Percentiles rank a stretch among this genome's conserved stretches.
These are phyloP conservation scores for Baronia brevicornis DNA, from an alignment of 2,888 invertebrate genomes.

Conservation along the genomic window DNA sequence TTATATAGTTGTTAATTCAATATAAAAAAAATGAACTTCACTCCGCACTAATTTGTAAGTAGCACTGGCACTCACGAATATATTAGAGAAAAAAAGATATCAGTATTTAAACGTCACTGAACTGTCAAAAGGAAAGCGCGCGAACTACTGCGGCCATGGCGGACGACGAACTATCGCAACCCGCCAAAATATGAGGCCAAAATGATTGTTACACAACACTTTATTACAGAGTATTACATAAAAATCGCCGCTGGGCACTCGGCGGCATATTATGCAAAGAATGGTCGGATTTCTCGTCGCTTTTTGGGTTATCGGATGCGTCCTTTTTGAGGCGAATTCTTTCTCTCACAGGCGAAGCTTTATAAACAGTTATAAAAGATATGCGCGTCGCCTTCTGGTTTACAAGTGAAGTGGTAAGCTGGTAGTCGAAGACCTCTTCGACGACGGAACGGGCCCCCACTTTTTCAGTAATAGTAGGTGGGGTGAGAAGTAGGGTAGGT, in stretches of 20 bases:
- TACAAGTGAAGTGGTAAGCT: conserved; percentile 12
- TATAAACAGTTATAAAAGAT: conserved; percentile 25
- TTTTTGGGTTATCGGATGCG: conserved; percentile 46
- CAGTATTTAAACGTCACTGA: conserved; percentile 17
- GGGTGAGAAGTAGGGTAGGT: conserved; percentile 6
- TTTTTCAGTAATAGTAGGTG: conserved; percentile 3
- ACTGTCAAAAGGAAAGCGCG: conserved; percentile 44
- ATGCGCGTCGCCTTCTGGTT: conserved; percentile 17
- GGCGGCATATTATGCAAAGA: conserved; percentile 46
- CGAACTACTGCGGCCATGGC: conserved; percentile 48
- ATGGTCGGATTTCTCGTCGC: conserved; percentile 33
- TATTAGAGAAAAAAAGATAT: conserved; percentile 21
- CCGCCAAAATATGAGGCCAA: conserved; percentile 65
- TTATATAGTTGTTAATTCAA: conserved; percentile 19
- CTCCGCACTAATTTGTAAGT: conserved; percentile 9
- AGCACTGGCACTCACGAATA: conserved; percentile 31
- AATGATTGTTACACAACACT: conserved; percentile 55
- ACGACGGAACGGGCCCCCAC: conserved; percentile 11
- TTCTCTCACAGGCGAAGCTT: conserved; percentile 18
- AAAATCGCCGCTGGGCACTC: conserved; percentile 56
- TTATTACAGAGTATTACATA: conserved; percentile 68
- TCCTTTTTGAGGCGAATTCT: conserved; percentile 28
- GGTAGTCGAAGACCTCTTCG: conserved; percentile 1
- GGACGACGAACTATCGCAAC: conserved; percentile 49
- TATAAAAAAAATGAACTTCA: conserved; percentile 22